Conservation (phyloP, 2,113 vertebrate genomes). For the Baryphthengus martii region DNA sequence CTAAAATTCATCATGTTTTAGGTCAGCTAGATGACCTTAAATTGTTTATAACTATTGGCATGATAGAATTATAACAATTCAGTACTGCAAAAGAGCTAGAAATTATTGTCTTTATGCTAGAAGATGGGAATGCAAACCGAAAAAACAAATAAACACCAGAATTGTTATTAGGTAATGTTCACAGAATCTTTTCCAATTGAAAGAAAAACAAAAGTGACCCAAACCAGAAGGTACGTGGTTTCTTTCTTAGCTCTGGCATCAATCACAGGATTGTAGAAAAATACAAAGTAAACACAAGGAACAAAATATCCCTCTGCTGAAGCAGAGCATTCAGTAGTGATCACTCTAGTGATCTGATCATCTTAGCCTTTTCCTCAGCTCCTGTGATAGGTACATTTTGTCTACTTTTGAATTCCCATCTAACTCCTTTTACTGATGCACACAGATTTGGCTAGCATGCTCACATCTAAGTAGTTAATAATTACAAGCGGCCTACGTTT, state of each 20-base stretch:
- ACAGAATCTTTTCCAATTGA: too few species aligned
- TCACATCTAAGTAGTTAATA: not conserved
- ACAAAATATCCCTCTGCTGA: not conserved
- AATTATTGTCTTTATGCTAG: not conserved
- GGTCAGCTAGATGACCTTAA: not conserved
- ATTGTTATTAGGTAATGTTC: too few species aligned
- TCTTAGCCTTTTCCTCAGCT: not conserved
- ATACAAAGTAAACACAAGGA: not conserved
- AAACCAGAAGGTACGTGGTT: fast-evolving
- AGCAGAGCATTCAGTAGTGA: not conserved
- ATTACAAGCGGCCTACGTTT: not conserved
- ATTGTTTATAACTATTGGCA: not conserved
- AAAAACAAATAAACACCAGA: too few species aligned
- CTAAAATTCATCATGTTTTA: not conserved
- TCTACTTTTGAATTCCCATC: not conserved
- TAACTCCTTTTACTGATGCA: not conserved
- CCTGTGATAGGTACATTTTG: not conserved
- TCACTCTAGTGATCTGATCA: not conserved
- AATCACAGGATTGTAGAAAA: not conserved
- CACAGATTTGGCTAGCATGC: not conserved
- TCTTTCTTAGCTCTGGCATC: not conserved
- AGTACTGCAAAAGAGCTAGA: not conserved
- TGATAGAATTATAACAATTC: not conserved
- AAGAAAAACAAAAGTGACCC: fast-evolving
- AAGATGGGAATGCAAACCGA: not conserved